These are phyloP conservation scores for Rousettus madagascariensis DNA, from an alignment of 2,797 vertebrate species.

Conservation along the genomic window DNA sequence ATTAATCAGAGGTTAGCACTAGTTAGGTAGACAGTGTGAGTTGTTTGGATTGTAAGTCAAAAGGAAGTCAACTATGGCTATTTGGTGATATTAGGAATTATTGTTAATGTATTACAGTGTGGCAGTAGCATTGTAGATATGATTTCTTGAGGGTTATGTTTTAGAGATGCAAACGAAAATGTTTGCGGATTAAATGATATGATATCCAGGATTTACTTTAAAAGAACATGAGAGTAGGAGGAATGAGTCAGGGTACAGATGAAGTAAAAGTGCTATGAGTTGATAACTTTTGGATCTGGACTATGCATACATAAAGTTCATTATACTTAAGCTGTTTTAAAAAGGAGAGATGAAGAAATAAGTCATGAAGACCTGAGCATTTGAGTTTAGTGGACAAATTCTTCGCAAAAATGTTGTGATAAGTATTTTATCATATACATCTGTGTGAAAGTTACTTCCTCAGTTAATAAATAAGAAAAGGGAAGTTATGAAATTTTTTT, in stretches of 20 bases:
- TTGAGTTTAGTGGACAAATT: neutral
- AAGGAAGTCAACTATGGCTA: neutral
- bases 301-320: neutral
- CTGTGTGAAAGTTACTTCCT: neutral
- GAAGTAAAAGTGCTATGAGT: neutral
- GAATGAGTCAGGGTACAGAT: neutral
- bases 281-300: neutral
- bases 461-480: neutral
- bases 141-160: neutral
- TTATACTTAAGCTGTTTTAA: neutral
- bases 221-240: neutral
- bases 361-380: neutral
- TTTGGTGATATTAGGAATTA: neutral
- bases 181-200: neutral
- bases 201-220: neutral
- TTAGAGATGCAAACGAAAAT: neutral
- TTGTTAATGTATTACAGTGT: neutral
- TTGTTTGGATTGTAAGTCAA: neutral
- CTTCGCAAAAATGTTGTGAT: neutral
- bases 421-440: neutral
- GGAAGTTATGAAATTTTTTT: neutral
- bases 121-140: neutral
- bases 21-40: neutral
- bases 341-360: neutral
- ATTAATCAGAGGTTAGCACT: neutral